Conservation (phyloP, 2,888 invertebrate genomes). For the Yponomeuta evonymella region DNA sequence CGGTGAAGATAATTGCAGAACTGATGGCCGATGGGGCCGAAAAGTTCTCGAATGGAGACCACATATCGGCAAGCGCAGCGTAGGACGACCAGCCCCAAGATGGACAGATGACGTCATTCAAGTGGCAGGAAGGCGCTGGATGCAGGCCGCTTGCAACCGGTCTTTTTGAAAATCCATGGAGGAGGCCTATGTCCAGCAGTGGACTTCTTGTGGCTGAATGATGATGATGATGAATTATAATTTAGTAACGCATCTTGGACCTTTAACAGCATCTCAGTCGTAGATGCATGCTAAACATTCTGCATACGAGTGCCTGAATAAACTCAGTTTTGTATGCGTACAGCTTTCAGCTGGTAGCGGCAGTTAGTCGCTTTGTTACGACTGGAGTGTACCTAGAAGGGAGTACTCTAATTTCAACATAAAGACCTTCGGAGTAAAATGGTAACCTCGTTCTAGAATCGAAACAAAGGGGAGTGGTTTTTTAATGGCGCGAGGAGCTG, state of each 20-base stretch:
- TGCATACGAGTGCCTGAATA: constrained; percentile 9
- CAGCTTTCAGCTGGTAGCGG: constrained; percentile 6
- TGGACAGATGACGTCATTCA: too few relatives aligned
- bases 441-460: not conserved
- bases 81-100: too few relatives aligned
- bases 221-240: too few relatives aligned
- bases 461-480: not conserved
- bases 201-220: too few relatives aligned
- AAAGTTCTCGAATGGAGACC: too few relatives aligned
- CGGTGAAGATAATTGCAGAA: not conserved
- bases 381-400: not conserved
- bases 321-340: constrained; percentile 10
- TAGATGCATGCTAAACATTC: not conserved
- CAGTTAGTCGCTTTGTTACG: constrained; percentile 8
- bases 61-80: too few relatives aligned
- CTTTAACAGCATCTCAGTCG: not conserved
- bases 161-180: too few relatives aligned
- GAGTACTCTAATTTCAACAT: constrained; percentile 9
- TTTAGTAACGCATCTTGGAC: not conserved
- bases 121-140: too few relatives aligned
- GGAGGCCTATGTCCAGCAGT: too few relatives aligned
- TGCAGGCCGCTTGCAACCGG: too few relatives aligned
- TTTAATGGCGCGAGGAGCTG: constrained; percentile 15
- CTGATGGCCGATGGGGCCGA: too few relatives aligned
- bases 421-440: constrained; percentile 7